phyloP scores from a whole-genome alignment of 2,113 vertebrate species.

The Pleuronectes platessa region DNA sequence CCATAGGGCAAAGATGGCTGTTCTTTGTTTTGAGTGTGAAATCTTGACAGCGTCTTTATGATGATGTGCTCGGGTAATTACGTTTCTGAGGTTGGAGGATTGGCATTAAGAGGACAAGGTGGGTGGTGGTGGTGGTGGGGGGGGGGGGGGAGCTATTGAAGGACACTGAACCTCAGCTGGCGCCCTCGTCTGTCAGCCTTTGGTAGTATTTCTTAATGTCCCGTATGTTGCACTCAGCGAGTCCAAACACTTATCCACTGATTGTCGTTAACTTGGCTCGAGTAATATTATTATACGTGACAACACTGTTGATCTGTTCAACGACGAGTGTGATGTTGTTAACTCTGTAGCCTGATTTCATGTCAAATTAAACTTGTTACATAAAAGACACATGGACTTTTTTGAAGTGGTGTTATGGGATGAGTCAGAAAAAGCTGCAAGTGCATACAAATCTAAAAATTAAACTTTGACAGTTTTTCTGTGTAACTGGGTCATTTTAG shows the following conservation, averaged over 20 bases:
- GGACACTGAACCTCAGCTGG: constrained; percentile 33
- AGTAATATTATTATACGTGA: constrained; percentile 67
- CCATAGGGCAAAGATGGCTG: neutral
- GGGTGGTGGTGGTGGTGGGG: neutral
- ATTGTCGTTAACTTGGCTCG: constrained; percentile 61
- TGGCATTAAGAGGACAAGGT: neutral
- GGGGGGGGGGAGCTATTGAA: constrained; percentile 13
- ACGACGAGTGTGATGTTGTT: constrained; percentile 72
- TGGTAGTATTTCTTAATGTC: constrained; percentile 16
- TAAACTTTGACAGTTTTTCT: neutral
- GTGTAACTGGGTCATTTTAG: neutral
- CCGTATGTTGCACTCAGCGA: constrained; percentile 65
- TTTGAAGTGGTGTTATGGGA: neutral
- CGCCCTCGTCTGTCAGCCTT: constrained; percentile 43
- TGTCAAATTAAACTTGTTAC: constrained; percentile 75
- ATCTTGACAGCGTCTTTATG: neutral
- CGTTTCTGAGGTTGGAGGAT: neutral
- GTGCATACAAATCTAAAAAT: neutral
- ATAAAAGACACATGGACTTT: neutral
- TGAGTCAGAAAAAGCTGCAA: neutral
- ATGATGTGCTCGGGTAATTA: too few relatives aligned
- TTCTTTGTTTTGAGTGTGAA: neutral
- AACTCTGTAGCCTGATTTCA: constrained; percentile 72
- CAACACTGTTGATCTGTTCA: constrained; percentile 69
- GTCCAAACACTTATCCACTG: constrained; percentile 51